phyloP scores from a whole-genome alignment of 2,797 vertebrate species.

The Danio kyathit region DNA sequence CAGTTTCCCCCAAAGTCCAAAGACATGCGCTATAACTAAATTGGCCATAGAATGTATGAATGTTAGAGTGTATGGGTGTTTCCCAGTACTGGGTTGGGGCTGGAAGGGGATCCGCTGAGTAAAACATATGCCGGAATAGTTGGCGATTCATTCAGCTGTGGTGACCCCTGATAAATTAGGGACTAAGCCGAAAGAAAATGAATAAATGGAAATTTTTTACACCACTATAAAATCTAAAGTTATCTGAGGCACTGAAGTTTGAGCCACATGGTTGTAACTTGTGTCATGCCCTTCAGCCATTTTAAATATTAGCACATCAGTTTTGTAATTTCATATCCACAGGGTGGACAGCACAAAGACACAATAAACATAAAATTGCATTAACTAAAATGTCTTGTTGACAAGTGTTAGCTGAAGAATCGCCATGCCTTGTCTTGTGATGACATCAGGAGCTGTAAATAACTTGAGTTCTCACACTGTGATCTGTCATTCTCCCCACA shows the following conservation, averaged over 20 bases:
- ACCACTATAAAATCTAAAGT: background rate
- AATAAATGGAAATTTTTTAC: too few species aligned
- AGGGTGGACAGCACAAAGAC: background rate
- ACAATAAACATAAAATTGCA: background rate
- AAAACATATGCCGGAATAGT: too few species aligned
- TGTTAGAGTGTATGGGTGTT: too few species aligned
- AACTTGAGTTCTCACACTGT: slow-evolving; percentile 38
- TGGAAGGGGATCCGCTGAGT: too few species aligned
- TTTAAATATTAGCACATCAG: background rate
- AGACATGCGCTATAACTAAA: too few species aligned
- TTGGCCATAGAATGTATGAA: too few species aligned
- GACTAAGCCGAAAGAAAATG: too few species aligned
- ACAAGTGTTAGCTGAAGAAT: slow-evolving; percentile 6
- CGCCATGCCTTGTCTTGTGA: slow-evolving; percentile 20
- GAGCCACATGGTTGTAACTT: background rate
- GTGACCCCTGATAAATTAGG: too few species aligned
- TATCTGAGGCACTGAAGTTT: background rate
- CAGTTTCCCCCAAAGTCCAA: too few species aligned
- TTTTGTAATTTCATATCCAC: background rate
- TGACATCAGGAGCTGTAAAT: slow-evolving; percentile 33
- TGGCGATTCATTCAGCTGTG: too few species aligned
- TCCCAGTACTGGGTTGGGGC: too few species aligned
- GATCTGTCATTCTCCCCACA: slow-evolving; percentile 41
- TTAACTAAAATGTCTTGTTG: slow-evolving; percentile 7
- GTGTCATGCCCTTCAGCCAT: background rate